A percentile compares a stretch with the other conserved stretches of the same genome.
Evolutionary conservation across 2,113 vertebrate species (phyloP).

Genomic region (Coreoperca whiteheadi): DNA sequence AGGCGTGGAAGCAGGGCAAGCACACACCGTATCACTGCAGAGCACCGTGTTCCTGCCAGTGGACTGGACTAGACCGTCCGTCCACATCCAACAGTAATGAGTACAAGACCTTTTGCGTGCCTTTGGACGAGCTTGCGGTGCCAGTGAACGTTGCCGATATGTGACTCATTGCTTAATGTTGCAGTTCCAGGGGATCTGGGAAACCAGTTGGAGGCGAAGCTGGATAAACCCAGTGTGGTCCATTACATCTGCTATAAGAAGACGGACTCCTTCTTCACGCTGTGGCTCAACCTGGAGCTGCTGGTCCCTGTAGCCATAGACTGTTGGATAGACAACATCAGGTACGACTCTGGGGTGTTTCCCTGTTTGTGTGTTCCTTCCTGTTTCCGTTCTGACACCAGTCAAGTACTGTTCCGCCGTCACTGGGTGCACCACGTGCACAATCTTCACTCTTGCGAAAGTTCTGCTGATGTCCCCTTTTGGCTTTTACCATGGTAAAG

Average conservation of each 20-base stretch:
- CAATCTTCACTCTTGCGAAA: too few species aligned
- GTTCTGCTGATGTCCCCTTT: not conserved
- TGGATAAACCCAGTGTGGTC: slow-evolving; percentile 96
- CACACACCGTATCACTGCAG: not conserved
- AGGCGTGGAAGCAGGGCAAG: not conserved
- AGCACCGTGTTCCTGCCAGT: not conserved
- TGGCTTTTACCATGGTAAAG: not conserved
- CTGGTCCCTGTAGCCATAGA: slow-evolving; percentile 95
- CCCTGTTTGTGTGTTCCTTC: not conserved
- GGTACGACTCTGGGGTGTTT: slow-evolving; percentile 82
- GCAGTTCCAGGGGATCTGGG: slow-evolving; percentile 97
- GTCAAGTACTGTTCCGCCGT: not conserved
- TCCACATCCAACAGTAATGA: not conserved
- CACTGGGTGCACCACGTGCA: not conserved
- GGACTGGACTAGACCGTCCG: not conserved
- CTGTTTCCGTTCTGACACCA: not conserved
- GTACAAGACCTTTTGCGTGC: not conserved
- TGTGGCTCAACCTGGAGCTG: slow-evolving; percentile 97
- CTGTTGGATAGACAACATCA: slow-evolving; percentile 99
- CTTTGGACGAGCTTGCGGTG: not conserved
- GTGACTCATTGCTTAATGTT: not conserved
- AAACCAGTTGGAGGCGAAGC: slow-evolving; percentile 96
- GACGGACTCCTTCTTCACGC: slow-evolving; percentile 93
- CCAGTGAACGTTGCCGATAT: not conserved
- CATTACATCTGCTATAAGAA: slow-evolving; percentile 98